Evolutionary conservation across 2,888 invertebrate genomes (phyloP), one percentile per base, ranked within the genome.

Genomic region (Drosophila melanosoma): DNA sequence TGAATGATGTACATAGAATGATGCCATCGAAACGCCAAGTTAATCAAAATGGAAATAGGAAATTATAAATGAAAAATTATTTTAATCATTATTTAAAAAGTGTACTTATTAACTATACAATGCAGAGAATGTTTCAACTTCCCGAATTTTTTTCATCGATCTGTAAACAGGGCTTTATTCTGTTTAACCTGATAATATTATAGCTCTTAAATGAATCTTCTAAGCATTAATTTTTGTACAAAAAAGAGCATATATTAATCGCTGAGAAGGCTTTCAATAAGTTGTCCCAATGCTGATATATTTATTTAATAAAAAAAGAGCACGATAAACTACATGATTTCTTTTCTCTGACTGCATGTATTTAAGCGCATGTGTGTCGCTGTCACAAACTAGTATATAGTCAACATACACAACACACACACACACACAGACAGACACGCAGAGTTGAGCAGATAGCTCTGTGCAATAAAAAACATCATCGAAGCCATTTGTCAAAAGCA

Each of bases 401-500:
- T 29, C 29, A 32, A 48, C 11, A 12, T 5, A 32, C 11, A 79
- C 56, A 83, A 83, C 69, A 61, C 32, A 76, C 64, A 81, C 71
- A 65, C 63, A 4, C 32, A 53, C 51, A 23, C 45, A 12, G 32
- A 49, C n/a, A 5, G 3, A 23, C 33, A 76, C 56, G 78, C 60
- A 67, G 60, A 69, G 74, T 68, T 60, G 74, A 69, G 68, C 73
- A 78, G 80, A 83, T 87, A 82, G 85, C 78, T 81, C 76, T 67
- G 77, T 65, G 86, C 80, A 76, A 86, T 87, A 87, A 87, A 87
- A 88, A 87, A 85, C 88, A 88, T 88, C 87, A 87, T 87, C 87
- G 87, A 83, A 79, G 73, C 85, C 85, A 87, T 87, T 88, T 87
- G 87, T 88, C 87, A 87, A 88, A 82, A 85, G 82, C 81, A 82